Conservation (phyloP, 2,797 vertebrate species). For the Anguilla megastoma region DNA sequence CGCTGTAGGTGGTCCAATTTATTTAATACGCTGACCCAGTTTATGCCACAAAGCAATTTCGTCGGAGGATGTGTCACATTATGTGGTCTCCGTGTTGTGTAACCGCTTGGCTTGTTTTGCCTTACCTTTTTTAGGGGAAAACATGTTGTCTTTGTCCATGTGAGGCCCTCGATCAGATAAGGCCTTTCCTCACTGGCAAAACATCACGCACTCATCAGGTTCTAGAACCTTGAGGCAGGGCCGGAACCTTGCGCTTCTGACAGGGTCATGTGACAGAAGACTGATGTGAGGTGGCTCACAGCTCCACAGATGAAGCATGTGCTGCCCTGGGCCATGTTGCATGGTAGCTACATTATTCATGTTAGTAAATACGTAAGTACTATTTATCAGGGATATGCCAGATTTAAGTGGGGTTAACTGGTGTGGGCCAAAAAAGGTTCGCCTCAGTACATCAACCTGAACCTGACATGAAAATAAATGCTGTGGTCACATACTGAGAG, state of each 20-base stretch:
- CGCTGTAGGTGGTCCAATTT: neutral
- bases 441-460: neutral
- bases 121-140: neutral
- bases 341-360: neutral
- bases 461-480: neutral
- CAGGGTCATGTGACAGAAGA: constrained; percentile 20
- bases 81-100: neutral
- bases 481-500: neutral
- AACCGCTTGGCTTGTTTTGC: neutral
- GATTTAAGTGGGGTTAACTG: neutral
- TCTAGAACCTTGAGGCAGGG: neutral
- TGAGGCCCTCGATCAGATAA: neutral
- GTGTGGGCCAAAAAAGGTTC: neutral
- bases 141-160: neutral
- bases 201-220: neutral
- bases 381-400: neutral
- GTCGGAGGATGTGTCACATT: neutral
- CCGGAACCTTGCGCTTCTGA: constrained; percentile 6
- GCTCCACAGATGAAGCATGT: constrained; percentile 13
- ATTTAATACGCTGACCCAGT: neutral
- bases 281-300: neutral
- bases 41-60: neutral
- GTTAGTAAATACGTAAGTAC: neutral
- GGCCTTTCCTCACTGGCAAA: neutral
- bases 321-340: neutral